phyloP scores from a whole-genome alignment of 2,113 vertebrate genomes.

The Heloderma charlesbogerti region DNA sequence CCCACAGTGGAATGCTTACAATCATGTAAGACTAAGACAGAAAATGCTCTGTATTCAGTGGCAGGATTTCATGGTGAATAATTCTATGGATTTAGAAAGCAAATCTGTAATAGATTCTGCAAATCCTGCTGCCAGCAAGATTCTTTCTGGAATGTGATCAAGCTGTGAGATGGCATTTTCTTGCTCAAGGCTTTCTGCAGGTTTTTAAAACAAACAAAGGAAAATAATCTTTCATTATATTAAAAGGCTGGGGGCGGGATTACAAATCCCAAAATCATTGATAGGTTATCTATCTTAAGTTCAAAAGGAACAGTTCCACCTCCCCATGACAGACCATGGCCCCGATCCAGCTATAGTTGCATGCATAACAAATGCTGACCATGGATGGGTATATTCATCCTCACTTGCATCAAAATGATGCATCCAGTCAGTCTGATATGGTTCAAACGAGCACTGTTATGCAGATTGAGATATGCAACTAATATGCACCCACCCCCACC shows the following conservation, averaged over 20 bases:
- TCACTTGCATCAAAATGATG: not conserved
- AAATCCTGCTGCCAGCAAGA: constrained; percentile 67
- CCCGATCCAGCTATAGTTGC: not conserved
- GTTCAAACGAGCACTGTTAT: too few relatives aligned
- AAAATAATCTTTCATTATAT: not conserved
- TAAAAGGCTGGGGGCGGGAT: not conserved
- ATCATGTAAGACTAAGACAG: constrained; percentile 29
- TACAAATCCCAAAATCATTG: not conserved
- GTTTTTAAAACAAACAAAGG: constrained; percentile 16
- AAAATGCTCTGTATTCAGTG: constrained; percentile 32
- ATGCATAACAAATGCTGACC: not conserved
- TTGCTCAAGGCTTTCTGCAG: constrained; percentile 60
- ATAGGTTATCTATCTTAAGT: not conserved
- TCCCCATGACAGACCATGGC: not conserved
- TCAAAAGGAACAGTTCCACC: not conserved
- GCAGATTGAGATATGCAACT: not conserved
- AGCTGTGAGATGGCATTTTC: constrained; percentile 69
- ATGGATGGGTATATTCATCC: not conserved
- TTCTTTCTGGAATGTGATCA: constrained; percentile 70
- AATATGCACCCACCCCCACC: not conserved
- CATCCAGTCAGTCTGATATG: not conserved
- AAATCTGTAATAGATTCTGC: constrained; percentile 54
- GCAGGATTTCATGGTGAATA: constrained; percentile 61
- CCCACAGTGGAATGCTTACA: not conserved
- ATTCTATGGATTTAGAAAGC: constrained; percentile 65